Evolutionary conservation across 1,140 invertebrate species (phyloP), one percentile per base, ranked within the genome.

Genomic region (Palaemon carinicauda): DNA sequence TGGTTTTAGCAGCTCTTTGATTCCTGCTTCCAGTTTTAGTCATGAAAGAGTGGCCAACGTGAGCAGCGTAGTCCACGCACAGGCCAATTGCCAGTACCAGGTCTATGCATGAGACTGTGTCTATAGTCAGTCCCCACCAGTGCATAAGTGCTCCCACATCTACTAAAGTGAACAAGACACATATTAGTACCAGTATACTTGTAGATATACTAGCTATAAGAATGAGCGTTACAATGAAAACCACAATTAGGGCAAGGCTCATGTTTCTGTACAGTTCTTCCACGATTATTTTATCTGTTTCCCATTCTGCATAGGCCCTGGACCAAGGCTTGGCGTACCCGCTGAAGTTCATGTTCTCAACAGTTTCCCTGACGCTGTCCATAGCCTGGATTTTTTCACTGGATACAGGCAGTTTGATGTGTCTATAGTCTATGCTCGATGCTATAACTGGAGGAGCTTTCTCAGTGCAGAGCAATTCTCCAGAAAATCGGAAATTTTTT

Each of bases 1-100:
- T 93, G 0, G 96, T 95, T 71, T 94, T 92, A 24, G 95, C 91
- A 0, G 94, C 93, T 89, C 96, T 92, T 31, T 94, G 93, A 19
- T 92, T 90, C 74, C 94, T 93, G 87, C 93, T 91, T 27, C 94
- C 94, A 77, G 91, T 92, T 27, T 91, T 90, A 41, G 93, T 93
- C 89, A 96, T 93, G 91, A 96, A 97, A 2, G 95, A 95, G 90
- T 96, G 95, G 15, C 90, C 80, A 14, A 97, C 95, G 91, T 98
- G 96, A 9, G 96, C 96, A 0, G 96, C 96, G 89, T 97, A 96
- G 92, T 98, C 96, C 1, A 97, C 96, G 90, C 96, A 96, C 51
- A 98, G 92, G 52, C 96, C 96, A 89, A 97, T 95, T n/a, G 95
- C 96, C 78, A 98, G 92, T 90, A 97, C 95, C 14, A 97, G 92